Base-by-base conservation (phyloP, 1,140 invertebrate genomes). In the Drosophila cardini region DNA sequence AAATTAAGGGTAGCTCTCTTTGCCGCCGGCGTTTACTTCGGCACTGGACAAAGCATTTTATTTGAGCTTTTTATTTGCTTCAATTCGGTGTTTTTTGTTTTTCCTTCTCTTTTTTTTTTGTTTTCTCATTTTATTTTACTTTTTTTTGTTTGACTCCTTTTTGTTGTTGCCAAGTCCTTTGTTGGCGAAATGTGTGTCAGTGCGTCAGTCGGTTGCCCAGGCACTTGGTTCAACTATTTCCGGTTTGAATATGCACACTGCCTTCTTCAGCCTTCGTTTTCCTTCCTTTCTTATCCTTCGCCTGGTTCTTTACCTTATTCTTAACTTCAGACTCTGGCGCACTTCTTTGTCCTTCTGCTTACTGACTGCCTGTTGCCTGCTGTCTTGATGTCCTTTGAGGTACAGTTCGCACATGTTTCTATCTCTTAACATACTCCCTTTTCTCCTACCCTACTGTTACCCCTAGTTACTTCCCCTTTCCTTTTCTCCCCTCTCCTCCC, bases 221-320 rank as follows among this genome's bases (percentile, higher is more conserved):
- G 83, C 82, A 87, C 84, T 87, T 87, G 83, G 84, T 87, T 80
- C 70, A 77, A 89, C 84, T 89, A 84, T 89, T 89, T 89, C 84
- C 84, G 84, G 84, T 90, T 89, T 89, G 52, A 80, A 80, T 84
- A 83, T 78, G 80, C 83, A 79, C 84, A 81, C 78, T 85, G 78
- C 72, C 83, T 70, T 57, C 52, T 36, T 67, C 40, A 56, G 30
- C 50, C 40, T 46, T 64, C 7, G 48, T 21, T n/a, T n/a, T n/a
- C n/a, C 77, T 85, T 73, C 76, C 82, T 69, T 56, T 43, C 50
- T 71, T 42, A 56, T 26, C 48, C 40, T 46, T 64, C 7, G 21
- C 21, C 21, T 5, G 21, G 5, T 26, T 21, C 46, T 30, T 26
- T 4, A 18, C 48, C 48, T 13, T 32, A 13, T 9, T 10, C 16